Conservation (phyloP, 1,140 invertebrate species). For the Probaryconus sp. region DNA sequence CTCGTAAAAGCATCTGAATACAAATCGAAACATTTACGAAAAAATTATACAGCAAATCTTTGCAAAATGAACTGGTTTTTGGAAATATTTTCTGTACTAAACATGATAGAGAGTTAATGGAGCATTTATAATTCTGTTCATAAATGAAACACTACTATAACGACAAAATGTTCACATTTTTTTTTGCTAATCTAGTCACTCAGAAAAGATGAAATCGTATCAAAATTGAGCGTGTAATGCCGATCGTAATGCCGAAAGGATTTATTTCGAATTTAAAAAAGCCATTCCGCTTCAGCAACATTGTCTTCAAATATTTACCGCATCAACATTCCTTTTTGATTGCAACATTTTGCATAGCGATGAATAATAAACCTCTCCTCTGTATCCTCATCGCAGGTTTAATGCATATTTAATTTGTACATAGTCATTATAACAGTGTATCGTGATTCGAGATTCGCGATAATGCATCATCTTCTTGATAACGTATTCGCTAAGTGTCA, state of each 20-base stretch:
- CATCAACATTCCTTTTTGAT: constrained; percentile 39
- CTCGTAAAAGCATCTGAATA: too few species aligned
- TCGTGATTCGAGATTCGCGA: not conserved
- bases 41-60: too few species aligned
- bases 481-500: not conserved
- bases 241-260: constrained; percentile 3
- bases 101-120: too few species aligned
- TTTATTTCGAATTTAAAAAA: constrained; percentile 11
- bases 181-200: too few species aligned
- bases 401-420: not conserved
- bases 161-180: too few species aligned
- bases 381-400: not conserved
- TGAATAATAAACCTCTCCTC: constrained; percentile 11
- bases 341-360: constrained; percentile 39
- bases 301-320: constrained; percentile 40
- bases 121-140: too few species aligned
- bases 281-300: constrained; percentile 1
- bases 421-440: too few species aligned
- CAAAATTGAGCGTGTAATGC: not conserved
- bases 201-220: too few species aligned
- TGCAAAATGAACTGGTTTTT: too few species aligned
- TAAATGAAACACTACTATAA: too few species aligned
- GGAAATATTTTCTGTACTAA: too few species aligned
- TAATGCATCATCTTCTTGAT: constrained; percentile 10
- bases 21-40: too few species aligned